These are phyloP conservation scores for Chromoteleia sp. DNA, from an alignment of 2,888 invertebrate species.

Conservation along the genomic window DNA sequence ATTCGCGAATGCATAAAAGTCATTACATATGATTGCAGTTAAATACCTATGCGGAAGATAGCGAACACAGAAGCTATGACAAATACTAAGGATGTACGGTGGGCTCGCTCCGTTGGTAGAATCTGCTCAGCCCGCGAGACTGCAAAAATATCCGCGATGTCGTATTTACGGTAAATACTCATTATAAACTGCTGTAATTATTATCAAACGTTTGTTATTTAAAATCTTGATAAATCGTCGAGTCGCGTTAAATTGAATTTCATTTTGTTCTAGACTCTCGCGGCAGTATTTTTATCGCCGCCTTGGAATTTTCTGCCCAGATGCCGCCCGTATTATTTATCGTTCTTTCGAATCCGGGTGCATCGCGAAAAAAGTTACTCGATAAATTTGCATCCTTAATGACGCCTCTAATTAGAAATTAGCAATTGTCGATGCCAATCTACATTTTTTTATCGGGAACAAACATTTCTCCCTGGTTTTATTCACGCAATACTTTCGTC, in stretches of 20 bases:
- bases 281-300: constrained; percentile 20
- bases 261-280: constrained; percentile 27
- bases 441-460: neutral
- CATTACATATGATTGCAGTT: constrained; percentile 59
- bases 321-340: too few species aligned
- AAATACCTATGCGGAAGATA: constrained; percentile 61
- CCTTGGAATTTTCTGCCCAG: constrained; percentile 33
- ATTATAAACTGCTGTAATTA: constrained; percentile 61
- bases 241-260: constrained; percentile 13
- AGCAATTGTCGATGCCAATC: constrained; percentile 1
- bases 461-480: constrained; percentile 3
- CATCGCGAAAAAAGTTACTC: too few species aligned
- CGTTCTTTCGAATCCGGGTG: too few species aligned
- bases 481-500: too few species aligned
- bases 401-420: constrained; percentile 18
- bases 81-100: constrained; percentile 65
- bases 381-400: constrained; percentile 28
- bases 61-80: constrained; percentile 60
- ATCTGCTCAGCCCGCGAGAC: constrained; percentile 52
- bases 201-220: constrained; percentile 55
- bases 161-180: constrained; percentile 54
- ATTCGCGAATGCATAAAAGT: constrained; percentile 17
- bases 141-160: constrained; percentile 45
- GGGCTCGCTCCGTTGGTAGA: constrained; percentile 56
- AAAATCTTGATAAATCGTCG: constrained; percentile 32